Percentiles rank a stretch among this genome's conserved stretches.
Conservation (phyloP, 2,888 invertebrate species). For the Melieria picta region DNA sequence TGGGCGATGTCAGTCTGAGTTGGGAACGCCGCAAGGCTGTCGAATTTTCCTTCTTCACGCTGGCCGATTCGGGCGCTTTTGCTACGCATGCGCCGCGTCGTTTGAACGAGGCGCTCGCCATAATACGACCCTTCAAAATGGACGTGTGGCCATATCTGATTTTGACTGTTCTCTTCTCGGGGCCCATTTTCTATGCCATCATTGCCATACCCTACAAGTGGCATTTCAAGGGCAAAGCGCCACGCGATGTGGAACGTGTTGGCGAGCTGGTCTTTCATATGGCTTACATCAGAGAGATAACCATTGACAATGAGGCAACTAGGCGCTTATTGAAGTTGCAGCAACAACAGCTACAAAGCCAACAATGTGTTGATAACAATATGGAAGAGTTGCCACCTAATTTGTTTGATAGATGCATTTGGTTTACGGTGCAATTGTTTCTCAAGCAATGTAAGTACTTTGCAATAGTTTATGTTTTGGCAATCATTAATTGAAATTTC, state of each 20-base stretch:
- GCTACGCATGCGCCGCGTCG: constrained; percentile 79
- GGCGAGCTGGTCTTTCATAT: constrained; percentile 49
- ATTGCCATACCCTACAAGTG: constrained; percentile 70
- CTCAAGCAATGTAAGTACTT: constrained; percentile 75
- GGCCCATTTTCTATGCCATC: constrained; percentile 76
- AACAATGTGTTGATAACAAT: constrained; percentile 1
- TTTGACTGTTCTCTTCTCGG: constrained; percentile 73
- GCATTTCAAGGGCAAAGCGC: constrained; percentile 36
- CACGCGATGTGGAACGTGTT: constrained; percentile 46
- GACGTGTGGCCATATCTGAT: constrained; percentile 80
- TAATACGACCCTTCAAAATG: constrained; percentile 78
- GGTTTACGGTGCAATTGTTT: constrained; percentile 78
- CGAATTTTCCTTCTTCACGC: constrained; percentile 80
- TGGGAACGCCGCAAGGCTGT: constrained; percentile 77
- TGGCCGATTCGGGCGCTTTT: constrained; percentile 82
- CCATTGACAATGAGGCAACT: constrained; percentile 43
- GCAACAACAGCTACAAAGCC: constrained; percentile 8
- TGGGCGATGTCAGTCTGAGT: constrained; percentile 80
- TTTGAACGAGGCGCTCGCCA: constrained; percentile 78
- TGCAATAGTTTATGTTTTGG: too few relatives aligned
- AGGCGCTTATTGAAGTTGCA: constrained; percentile 39
- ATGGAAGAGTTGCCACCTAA: constrained; percentile 54
- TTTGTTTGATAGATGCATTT: constrained; percentile 73
- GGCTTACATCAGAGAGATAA: constrained; percentile 62
- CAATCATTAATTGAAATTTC: too few relatives aligned